Evolutionary conservation across 2,797 vertebrate species (phyloP).

Genomic region (Catharus ustulatus): DNA sequence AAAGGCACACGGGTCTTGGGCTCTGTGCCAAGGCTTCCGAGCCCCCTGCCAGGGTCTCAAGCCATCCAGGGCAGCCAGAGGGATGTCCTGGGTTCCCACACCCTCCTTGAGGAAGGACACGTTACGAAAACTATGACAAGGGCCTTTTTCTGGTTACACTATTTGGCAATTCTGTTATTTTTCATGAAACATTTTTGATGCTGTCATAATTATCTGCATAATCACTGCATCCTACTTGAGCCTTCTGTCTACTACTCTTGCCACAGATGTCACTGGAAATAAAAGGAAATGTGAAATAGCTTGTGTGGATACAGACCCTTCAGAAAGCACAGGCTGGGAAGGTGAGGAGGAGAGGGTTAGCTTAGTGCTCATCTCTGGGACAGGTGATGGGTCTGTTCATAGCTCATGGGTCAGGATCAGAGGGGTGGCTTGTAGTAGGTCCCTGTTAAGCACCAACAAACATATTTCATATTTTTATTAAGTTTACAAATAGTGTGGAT

Average conservation of each 20-base stretch:
- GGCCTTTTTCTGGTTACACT: not conserved
- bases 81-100: no score
- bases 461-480: not conserved
- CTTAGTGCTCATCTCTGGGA: rapidly evolving
- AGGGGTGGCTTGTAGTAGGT: not conserved
- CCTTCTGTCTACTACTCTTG: not conserved
- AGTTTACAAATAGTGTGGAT: not conserved
- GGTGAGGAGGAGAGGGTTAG: not conserved
- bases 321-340: not conserved
- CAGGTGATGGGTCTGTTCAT: not conserved
- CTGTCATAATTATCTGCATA: not conserved
- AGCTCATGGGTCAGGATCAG: not conserved
- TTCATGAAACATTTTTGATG: not conserved
- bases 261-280: not conserved
- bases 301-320: not conserved
- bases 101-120: not conserved
- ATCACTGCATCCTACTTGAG: not conserved
- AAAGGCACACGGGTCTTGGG: no score
- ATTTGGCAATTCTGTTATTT: not conserved
- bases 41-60: no score
- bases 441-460: not conserved
- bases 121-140: not conserved
- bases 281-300: not conserved
- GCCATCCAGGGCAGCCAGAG: no score
- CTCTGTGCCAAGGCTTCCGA: no score